Base-by-base conservation (phyloP, 2,113 vertebrate genomes). In the Tenrec ecaudatus region DNA sequence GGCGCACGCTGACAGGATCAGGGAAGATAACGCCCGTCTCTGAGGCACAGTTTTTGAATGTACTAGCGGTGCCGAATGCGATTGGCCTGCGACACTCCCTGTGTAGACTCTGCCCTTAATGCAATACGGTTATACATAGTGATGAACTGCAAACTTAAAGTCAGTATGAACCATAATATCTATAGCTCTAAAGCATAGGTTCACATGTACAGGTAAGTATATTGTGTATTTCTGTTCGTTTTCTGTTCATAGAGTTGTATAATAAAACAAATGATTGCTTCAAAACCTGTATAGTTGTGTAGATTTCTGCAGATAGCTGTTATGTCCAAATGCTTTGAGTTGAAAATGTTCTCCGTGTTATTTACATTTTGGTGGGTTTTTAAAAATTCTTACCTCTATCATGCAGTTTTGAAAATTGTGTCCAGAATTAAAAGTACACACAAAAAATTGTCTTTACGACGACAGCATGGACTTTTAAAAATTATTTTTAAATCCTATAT, bases 41-140 rank as follows among this genome's bases (percentile, higher is more conserved):
- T 95, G 97, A 98, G 93, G 97, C 98, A 97, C 98, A 98, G 98
- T 93, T 95, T 98, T 97, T 97, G 98, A 99, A 98, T 98, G 98
- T 98, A 98, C 98, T 98, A 98, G 98, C 97, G 96, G 97, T 33
- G 86, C 97, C 97, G 95, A 90, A 93, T 76, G 97, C 96, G 97
- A 97, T 97, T 97, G 97, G 97, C 98, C 98, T 98, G 98, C 97
- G 97, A 98, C 94, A 94, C 96, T 96, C 97, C 98, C 98, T 96
- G 29, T 97, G 97, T 98, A 98, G 98, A 98, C 98, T 97, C 97
- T 97, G 97, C 97, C 98, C 98, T 98, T 98, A 97, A 98, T 97
- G 99, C 99, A 99, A 99, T 99, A 99, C 99, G 97, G 98, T 98
- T 98, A 98, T 98, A 98, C 97, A 98, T 98, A 98, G 98, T 98